Conservation (phyloP, 2,888 invertebrate species). For the Stegana nigrithorax region DNA sequence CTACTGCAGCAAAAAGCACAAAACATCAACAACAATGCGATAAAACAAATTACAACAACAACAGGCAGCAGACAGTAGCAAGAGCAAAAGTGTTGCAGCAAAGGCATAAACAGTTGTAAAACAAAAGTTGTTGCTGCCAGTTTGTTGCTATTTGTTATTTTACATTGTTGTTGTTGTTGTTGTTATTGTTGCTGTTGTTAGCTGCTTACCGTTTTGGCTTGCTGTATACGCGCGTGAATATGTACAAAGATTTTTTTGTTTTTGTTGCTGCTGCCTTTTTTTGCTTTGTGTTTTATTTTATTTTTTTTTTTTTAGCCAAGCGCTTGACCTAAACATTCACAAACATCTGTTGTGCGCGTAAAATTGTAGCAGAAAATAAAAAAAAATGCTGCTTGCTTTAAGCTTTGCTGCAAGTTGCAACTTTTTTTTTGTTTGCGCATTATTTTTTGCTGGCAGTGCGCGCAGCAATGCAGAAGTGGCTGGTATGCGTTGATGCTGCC, state of each 20-base stretch:
- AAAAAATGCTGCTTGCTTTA: background rate
- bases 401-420: no score
- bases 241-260: background rate
- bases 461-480: no score
- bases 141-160: no score
- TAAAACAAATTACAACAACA: slow-evolving; percentile 4
- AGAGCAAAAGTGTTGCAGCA: slow-evolving; percentile 3
- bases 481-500: no score
- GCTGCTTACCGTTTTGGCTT: background rate
- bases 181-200: background rate
- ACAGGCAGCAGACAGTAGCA: background rate
- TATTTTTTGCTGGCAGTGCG: no score
- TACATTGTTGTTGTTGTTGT: background rate
- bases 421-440: slow-evolving; percentile 2
- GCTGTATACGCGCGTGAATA: background rate
- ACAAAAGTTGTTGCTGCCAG: background rate
- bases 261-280: background rate
- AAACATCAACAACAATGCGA: background rate
- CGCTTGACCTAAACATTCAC: no score
- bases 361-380: no score
- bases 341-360: no score
- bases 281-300: background rate
- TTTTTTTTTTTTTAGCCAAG: background rate
- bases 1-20: background rate
- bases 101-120: no score